Evolutionary conservation across 2,888 invertebrate genomes (phyloP).

Genomic region (Drosophila yooni): DNA sequence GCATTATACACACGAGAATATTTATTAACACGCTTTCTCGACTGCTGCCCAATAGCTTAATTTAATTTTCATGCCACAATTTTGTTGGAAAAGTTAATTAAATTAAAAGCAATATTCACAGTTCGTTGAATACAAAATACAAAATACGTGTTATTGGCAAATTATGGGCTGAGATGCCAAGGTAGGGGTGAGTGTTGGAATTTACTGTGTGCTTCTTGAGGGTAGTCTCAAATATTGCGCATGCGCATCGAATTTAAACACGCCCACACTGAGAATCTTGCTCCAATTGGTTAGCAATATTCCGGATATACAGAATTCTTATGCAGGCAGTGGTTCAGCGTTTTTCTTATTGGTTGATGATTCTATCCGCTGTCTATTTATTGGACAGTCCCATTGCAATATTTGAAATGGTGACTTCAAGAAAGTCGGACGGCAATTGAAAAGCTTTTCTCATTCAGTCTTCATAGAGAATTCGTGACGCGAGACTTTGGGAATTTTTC

Average conservation of each 20-base stretch:
- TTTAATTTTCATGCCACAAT: slow-evolving; percentile 59
- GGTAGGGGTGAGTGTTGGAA: slow-evolving; percentile 7
- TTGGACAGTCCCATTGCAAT: slow-evolving; percentile 16
- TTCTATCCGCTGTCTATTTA: background rate
- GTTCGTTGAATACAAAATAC: slow-evolving; percentile 68
- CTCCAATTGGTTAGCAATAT: slow-evolving; percentile 27
- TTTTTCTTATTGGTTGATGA: slow-evolving; percentile 26
- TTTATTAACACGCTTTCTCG: background rate
- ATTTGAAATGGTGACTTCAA: slow-evolving; percentile 11
- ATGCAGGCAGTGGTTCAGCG: background rate
- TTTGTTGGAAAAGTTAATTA: slow-evolving; percentile 65
- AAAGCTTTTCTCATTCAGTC: slow-evolving; percentile 54
- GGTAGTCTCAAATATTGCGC: slow-evolving; percentile 14
- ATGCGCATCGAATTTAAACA: slow-evolving; percentile 26
- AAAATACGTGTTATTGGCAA: slow-evolving; percentile 59
- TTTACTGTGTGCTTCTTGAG: slow-evolving; percentile 8
- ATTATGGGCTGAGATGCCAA: slow-evolving; percentile 15
- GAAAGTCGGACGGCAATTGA: slow-evolving; percentile 16
- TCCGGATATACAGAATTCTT: background rate
- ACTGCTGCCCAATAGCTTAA: slow-evolving; percentile 26
- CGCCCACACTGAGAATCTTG: slow-evolving; percentile 15
- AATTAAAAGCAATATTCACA: slow-evolving; percentile 75
- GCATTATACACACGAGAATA: background rate
- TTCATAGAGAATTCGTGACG: slow-evolving; percentile 52
- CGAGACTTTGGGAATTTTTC: slow-evolving; percentile 37